Base-by-base conservation (phyloP, 2,888 invertebrate genomes). In the Junonia oenone region DNA sequence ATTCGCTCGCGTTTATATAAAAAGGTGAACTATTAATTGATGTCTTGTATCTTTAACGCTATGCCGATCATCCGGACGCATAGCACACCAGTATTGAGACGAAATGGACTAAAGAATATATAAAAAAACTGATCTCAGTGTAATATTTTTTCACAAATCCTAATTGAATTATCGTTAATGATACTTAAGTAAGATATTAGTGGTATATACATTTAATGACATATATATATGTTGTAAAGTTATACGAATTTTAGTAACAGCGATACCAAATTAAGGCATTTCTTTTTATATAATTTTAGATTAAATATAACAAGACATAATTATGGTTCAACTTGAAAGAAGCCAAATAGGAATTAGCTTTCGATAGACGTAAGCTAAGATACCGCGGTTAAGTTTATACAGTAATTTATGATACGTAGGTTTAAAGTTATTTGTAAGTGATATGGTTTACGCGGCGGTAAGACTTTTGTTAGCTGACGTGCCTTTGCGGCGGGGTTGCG, bases 251-350 rank as follows among this genome's bases (percentile, higher is more conserved):
- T 76, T 71, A 68, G 50, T 71, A 75, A 73, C 80, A 82, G 81
- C 81, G 61, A 78, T 81, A 88, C 87, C 87, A 87, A 87, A 87
- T 74, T 83, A 83, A 80, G 77, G 81, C 81, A 84, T 84, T 85
- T 80, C 65, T 71, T 70, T 71, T 69, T 68, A 54, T 73, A 75
- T 40, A 40, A 40, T 70, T 63, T 65, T 76, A 78, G 69, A 70
- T 71, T 64, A 67, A 62, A 67, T 76, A 73, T 71, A 65, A 78
- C 88, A 88, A 88, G 89, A 87, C 89, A 86, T 88, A 84, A 87
- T 76, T 81, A 76, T 80, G 76, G 88, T 90, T 90, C 90, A 89
- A 90, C 90, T 90, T 89, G 81, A 89, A 89, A 89, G 90, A 90
- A 90, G 90, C 90, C 90, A 90, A 90, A 90, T 85, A 74, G 81